Evolutionary conservation across 2,888 invertebrate species (phyloP).

Genomic region (Merodon equestris): DNA sequence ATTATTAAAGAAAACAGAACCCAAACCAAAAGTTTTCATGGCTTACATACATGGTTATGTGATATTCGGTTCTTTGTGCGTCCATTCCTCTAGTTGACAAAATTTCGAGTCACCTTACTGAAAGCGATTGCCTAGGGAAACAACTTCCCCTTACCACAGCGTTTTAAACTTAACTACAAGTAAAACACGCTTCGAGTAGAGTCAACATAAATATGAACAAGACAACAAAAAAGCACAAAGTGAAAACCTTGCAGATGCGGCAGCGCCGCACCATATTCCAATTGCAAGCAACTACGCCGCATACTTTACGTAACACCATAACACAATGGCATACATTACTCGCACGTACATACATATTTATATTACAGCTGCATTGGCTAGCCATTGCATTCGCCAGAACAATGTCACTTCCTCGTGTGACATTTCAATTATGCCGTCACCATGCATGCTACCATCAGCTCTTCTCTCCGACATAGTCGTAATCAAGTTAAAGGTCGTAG

Average conservation of each 20-base stretch:
- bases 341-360: too few relatives aligned
- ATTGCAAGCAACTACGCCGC: slow-evolving; percentile 20
- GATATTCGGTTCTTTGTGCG: too few relatives aligned
- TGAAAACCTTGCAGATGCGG: slow-evolving; percentile 45
- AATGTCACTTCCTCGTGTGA: slow-evolving; percentile 66
- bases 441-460: not conserved
- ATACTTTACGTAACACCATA: slow-evolving; percentile 53
- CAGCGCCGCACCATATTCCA: not conserved
- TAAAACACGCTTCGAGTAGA: not conserved
- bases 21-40: too few relatives aligned
- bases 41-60: too few relatives aligned
- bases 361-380: not conserved
- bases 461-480: slow-evolving; percentile 7
- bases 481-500: slow-evolving; percentile 55
- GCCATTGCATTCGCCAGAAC: slow-evolving; percentile 29
- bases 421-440: slow-evolving; percentile 51
- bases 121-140: not conserved
- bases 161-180: not conserved
- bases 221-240: slow-evolving; percentile 19
- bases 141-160: too few relatives aligned
- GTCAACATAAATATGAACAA: slow-evolving; percentile 7
- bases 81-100: not conserved
- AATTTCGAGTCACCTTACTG: not conserved
- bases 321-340: slow-evolving; percentile 55
- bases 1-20: too few relatives aligned